A percentile compares a stretch with the other conserved stretches of the same genome.
Evolutionary conservation across 2,113 vertebrate species (phyloP).

Genomic region (Passerina amoena): DNA sequence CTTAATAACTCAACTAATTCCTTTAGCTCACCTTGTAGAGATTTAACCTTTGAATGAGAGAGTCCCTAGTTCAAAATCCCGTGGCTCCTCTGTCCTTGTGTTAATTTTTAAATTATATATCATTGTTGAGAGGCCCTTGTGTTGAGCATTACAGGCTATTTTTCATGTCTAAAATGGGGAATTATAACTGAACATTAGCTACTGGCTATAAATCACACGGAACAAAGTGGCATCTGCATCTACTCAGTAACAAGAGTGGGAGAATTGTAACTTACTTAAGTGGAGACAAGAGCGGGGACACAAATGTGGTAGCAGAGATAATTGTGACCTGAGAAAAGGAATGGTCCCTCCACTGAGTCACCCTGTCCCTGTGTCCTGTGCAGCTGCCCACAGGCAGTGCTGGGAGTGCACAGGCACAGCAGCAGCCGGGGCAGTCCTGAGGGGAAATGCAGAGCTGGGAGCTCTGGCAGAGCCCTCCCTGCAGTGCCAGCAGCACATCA

Average conservation of each 20-base stretch:
- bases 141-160: slow-evolving; percentile 64
- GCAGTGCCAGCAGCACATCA: neutral
- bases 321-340: neutral
- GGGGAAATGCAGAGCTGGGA: neutral
- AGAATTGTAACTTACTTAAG: slow-evolving; percentile 12
- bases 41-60: slow-evolving; percentile 67
- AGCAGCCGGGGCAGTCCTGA: neutral
- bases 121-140: slow-evolving; percentile 67
- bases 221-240: slow-evolving; percentile 38
- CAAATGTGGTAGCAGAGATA: neutral
- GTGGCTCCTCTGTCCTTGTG: slow-evolving; percentile 67
- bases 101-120: slow-evolving; percentile 81
- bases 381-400: neutral
- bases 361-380: neutral
- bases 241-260: neutral
- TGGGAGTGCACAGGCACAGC: neutral
- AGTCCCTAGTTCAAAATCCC: slow-evolving; percentile 69
- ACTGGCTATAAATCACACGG: slow-evolving; percentile 34
- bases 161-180: slow-evolving; percentile 70
- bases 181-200: slow-evolving; percentile 68
- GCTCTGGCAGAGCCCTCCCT: neutral
- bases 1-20: slow-evolving; percentile 66
- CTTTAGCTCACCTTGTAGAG: slow-evolving; percentile 71
- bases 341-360: neutral
- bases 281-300: neutral